Conservation (phyloP, 2,888 invertebrate genomes). For the Tinea semifulvella region DNA sequence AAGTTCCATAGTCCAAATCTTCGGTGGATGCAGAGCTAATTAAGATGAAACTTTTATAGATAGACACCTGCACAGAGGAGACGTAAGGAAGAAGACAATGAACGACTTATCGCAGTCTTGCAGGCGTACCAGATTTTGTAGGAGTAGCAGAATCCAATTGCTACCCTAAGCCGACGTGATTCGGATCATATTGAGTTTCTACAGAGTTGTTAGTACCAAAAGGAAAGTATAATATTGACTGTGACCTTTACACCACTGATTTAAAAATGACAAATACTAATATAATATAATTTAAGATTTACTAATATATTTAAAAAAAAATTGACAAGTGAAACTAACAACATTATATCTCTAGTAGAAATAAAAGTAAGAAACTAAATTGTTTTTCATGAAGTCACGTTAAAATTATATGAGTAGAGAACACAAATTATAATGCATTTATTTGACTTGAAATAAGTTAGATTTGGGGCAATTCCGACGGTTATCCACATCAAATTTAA, state of each 20-base stretch:
- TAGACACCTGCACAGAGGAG: slow-evolving; percentile 60
- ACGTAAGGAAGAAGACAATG: slow-evolving; percentile 56
- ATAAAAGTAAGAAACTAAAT: too few species aligned
- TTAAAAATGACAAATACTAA: too few species aligned
- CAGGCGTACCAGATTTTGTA: slow-evolving; percentile 32
- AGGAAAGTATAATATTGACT: too few species aligned
- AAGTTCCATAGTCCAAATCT: slow-evolving; percentile 58
- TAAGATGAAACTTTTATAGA: slow-evolving; percentile 62
- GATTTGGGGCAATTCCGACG: slow-evolving; percentile 3
- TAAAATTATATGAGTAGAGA: not conserved
- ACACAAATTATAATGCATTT: not conserved
- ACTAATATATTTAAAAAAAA: too few species aligned
- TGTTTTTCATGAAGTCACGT: too few species aligned
- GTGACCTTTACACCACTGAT: too few species aligned
- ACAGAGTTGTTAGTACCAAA: too few species aligned
- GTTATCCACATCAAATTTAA: slow-evolving; percentile 13
- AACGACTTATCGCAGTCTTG: slow-evolving; percentile 58
- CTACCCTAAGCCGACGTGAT: not conserved
- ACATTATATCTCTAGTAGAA: too few species aligned
- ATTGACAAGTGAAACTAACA: too few species aligned
- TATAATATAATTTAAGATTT: too few species aligned
- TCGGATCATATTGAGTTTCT: slow-evolving; percentile 5
- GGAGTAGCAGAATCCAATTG: slow-evolving; percentile 10
- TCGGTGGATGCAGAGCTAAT: slow-evolving; percentile 61
- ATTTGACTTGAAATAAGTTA: slow-evolving; percentile 13